A percentile compares a stretch with the other conserved stretches of the same genome.
These are phyloP conservation scores for Amyelois transitella DNA, from an alignment of 1,140 invertebrate species.

Conservation along the genomic window DNA sequence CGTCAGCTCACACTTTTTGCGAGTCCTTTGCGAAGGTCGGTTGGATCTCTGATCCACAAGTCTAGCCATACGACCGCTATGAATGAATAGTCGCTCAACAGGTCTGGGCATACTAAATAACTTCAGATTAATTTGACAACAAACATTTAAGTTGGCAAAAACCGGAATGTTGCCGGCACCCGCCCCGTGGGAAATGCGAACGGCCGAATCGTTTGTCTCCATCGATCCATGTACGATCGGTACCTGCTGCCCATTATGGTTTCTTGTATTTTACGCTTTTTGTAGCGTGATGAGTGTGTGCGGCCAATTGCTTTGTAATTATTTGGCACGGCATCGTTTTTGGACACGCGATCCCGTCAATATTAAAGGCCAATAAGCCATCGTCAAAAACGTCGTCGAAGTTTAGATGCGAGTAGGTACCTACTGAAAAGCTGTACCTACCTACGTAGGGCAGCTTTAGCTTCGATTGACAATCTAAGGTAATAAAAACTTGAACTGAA, in stretches of 20 bases:
- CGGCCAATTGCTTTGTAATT: conserved; percentile 21
- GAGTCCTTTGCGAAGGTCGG: conserved; percentile 46
- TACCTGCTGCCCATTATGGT: conserved; percentile 28
- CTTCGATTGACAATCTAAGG: too few species aligned
- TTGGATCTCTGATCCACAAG: conserved; percentile 53
- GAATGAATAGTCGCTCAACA: conserved; percentile 69
- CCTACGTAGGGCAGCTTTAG: too few species aligned
- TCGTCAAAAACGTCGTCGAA: background rate
- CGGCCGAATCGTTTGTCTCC: conserved; percentile 47
- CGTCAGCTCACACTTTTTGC: conserved; percentile 39
- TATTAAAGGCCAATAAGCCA: conserved; percentile 1
- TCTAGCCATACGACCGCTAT: conserved; percentile 68
- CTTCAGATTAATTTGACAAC: conserved; percentile 72
- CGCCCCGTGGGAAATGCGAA: conserved; percentile 61
- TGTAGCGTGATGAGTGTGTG: conserved; percentile 18
- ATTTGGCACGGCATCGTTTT: conserved; percentile 22
- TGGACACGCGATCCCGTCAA: conserved; percentile 7
- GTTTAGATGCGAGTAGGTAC: background rate
- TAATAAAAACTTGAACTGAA: too few species aligned
- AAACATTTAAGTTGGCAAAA: conserved; percentile 68
- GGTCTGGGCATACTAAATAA: conserved; percentile 62
- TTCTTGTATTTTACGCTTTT: conserved; percentile 32
- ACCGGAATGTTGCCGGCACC: conserved; percentile 58
- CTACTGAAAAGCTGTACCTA: too few species aligned
- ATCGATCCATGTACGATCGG: too few species aligned